These are phyloP conservation scores for Cetoscarus ocellatus DNA, from an alignment of 2,797 vertebrate species.

Conservation along the genomic window DNA sequence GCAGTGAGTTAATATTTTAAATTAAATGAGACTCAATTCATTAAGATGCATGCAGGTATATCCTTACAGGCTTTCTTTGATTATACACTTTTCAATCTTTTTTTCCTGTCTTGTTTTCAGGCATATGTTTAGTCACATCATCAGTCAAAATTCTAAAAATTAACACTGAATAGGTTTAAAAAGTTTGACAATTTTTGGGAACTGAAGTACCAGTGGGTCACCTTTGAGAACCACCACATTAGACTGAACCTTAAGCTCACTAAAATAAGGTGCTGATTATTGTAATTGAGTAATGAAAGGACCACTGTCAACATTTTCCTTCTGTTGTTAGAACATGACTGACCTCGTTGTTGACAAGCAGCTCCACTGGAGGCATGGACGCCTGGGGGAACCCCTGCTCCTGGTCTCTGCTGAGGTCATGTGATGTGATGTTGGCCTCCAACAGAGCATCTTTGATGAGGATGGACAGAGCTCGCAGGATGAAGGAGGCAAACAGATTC, in stretches of 20 bases:
- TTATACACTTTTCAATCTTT: too few relatives aligned
- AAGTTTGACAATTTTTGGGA: too few relatives aligned
- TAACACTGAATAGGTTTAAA: too few relatives aligned
- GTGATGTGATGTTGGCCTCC: slow-evolving; percentile 71
- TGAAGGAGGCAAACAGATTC: slow-evolving; percentile 93
- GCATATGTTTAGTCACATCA: too few relatives aligned
- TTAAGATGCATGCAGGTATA: too few relatives aligned
- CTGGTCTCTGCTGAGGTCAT: slow-evolving; percentile 74
- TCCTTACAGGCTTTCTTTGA: too few relatives aligned
- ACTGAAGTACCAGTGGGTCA: too few relatives aligned
- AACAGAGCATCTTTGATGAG: slow-evolving; percentile 91
- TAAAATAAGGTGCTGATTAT: background rate
- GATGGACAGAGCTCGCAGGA: slow-evolving; percentile 89
- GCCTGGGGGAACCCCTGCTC: slow-evolving; percentile 68
- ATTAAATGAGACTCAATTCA: too few relatives aligned
- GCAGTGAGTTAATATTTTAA: too few relatives aligned
- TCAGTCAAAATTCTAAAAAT: too few relatives aligned
- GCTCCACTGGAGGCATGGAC: slow-evolving; percentile 71
- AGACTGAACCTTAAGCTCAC: background rate
- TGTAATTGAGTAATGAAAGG: background rate
- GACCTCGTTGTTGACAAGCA: slow-evolving; percentile 82
- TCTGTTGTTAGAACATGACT: slow-evolving; percentile 25
- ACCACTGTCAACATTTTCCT: background rate
- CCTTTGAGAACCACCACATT: background rate
- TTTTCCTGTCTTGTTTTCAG: too few relatives aligned